A percentile compares a stretch with the other conserved stretches of the same genome.
phyloP scores from a whole-genome alignment of 1,140 invertebrate genomes.

The Gyrodactylus bullatarudis region DNA sequence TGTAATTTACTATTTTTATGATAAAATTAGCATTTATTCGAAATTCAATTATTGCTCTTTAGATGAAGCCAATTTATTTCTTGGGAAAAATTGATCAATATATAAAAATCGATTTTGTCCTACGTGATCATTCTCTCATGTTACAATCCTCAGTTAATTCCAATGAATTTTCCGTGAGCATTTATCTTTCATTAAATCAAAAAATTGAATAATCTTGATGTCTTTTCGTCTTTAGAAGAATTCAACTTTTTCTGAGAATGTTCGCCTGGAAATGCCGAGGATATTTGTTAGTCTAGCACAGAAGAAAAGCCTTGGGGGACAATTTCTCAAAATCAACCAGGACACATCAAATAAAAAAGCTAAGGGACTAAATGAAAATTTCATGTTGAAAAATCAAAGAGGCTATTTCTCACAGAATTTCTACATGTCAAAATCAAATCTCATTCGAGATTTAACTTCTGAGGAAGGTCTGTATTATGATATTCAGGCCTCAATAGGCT shows the following conservation, averaged over 20 bases:
- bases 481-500: background rate
- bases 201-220: background rate
- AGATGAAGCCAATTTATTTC: background rate
- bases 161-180: background rate
- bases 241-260: background rate
- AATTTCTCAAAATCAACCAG: background rate
- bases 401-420: background rate
- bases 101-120: background rate
- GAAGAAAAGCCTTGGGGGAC: background rate
- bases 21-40: background rate
- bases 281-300: background rate
- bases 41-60: background rate
- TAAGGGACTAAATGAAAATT: background rate
- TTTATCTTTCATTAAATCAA: background rate
- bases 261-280: background rate
- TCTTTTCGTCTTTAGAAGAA: background rate
- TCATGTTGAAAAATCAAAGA: background rate
- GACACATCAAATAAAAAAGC: too few species aligned
- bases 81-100: background rate
- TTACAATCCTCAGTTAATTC: background rate
- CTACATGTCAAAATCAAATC: background rate
- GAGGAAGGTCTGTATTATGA: slow-evolving; percentile 1
- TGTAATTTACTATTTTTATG: background rate
- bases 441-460: background rate
- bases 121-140: background rate